Conservation (phyloP, 2,797 vertebrate species). For the Decapterus maruadsi region DNA sequence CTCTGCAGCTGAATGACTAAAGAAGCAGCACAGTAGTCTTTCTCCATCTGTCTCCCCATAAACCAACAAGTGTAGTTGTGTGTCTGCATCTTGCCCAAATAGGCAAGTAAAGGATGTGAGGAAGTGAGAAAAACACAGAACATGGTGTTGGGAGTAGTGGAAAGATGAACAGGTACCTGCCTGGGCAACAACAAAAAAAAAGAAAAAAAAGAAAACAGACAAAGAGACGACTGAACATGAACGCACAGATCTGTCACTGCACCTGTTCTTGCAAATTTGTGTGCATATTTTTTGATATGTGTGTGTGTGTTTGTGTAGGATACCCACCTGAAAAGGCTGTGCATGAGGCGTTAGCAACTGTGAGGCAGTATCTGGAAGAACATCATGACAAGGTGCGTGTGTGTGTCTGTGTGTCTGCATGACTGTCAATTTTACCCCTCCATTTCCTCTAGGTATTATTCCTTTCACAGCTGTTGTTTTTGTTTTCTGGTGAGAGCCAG, state of each 20-base stretch:
- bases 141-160: constrained; percentile 26
- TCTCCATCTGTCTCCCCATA: constrained; percentile 56
- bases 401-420: constrained; percentile 56
- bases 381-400: constrained; percentile 87
- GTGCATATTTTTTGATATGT: constrained; percentile 56
- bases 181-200: not conserved
- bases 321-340: constrained; percentile 90
- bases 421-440: constrained; percentile 66
- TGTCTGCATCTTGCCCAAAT: constrained; percentile 29
- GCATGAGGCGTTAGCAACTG: constrained; percentile 86
- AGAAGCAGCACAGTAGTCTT: constrained; percentile 27
- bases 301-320: constrained; percentile 79
- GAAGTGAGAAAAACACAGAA: constrained; percentile 42
- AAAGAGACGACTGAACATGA: constrained; percentile 8
- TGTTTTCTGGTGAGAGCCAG: constrained; percentile 71
- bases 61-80: constrained; percentile 68
- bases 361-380: constrained; percentile 90
- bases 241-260: constrained; percentile 56
- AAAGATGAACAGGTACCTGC: constrained; percentile 48
- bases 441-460: constrained; percentile 78
- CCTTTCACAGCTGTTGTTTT: constrained; percentile 82
- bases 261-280: constrained; percentile 54
- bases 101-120: constrained; percentile 29
- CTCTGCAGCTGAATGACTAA: constrained; percentile 38
- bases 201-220: constrained; percentile 16